Base-by-base conservation (phyloP, 2,888 invertebrate genomes). In the Bellardia pandia region DNA sequence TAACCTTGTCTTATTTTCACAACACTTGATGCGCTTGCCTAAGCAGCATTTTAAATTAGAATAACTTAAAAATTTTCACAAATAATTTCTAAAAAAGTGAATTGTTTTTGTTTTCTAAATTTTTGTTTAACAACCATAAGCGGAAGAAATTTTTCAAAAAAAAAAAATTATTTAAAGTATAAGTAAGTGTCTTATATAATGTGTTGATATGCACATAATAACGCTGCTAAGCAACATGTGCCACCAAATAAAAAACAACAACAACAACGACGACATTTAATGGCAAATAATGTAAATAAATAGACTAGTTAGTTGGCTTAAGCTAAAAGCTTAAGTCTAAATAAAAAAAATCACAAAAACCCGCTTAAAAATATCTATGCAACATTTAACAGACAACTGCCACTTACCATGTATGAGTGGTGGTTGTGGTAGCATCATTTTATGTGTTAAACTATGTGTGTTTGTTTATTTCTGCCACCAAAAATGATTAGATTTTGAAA, bases 281-380 rank as follows among this genome's bases (percentile, higher is more conserved):
- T 79, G 62, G 23, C 11, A 62, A 62, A 23, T 69, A 45, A 33
- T 45, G 56, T 13, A 45, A 45, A 45, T 45, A 45, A 45, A 45
- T 45, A 45, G 58, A 78, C 8, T 51, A 6, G n/a, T 0, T 33
- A 51, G 5, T 7, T 69, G 11, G 33, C 48, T 78, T 58, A 48
- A 40, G 48, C 23, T 14, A 51, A 75, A 53, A 76, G 48, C 11
- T 60, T 40, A 60, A 51, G 40, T 23, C 51, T 51, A 48, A 58
- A 30, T 13, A 74, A 60, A 23, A 14, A 69, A 62, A 60, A 62
- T 11, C 14, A 23, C 13, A 51, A 78, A 76, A 87, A 83, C 85
- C 77, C 37, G 82, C 64, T 85, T 7, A 53, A 83, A 23, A 53
- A 23, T 72, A 48, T 80, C 77, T 48, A 78, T 85, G 87, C 77